Evolutionary conservation across 1,140 invertebrate genomes (phyloP).

Genomic region (Drosophila watanabei): DNA sequence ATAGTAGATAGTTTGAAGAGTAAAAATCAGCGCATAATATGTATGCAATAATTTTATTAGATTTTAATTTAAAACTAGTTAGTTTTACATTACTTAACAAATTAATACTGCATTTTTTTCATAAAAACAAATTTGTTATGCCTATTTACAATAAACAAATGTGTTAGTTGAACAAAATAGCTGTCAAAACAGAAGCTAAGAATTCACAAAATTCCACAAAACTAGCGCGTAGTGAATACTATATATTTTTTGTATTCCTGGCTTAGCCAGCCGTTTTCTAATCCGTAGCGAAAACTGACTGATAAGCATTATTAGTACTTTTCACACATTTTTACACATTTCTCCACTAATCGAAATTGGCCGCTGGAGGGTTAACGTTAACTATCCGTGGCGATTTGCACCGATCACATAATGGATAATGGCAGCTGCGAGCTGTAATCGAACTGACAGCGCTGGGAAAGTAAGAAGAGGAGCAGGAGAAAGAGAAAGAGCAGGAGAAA

Average conservation of each 20-base stretch:
- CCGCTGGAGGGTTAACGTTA: slow-evolving; percentile 13
- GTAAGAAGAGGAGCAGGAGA: slow-evolving; percentile 6
- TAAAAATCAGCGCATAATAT: too few relatives aligned
- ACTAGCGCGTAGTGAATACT: not conserved
- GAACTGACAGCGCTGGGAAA: slow-evolving; percentile 38
- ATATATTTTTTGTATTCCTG: not conserved
- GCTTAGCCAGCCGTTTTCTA: slow-evolving; percentile 23
- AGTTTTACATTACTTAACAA: too few relatives aligned
- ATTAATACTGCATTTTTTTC: not conserved
- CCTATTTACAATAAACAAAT: slow-evolving; percentile 1
- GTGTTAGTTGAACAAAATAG: slow-evolving; percentile 11
- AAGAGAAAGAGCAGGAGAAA: slow-evolving; percentile 11
- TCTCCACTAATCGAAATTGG: slow-evolving; percentile 14
- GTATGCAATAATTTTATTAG: too few relatives aligned
- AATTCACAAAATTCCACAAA: not conserved
- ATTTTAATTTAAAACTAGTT: too few relatives aligned
- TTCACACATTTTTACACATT: slow-evolving; percentile 23
- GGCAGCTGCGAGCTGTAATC: slow-evolving; percentile 45
- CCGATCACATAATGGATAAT: slow-evolving; percentile 57
- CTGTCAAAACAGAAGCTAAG: slow-evolving; percentile 24
- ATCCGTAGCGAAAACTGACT: not conserved
- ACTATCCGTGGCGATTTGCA: slow-evolving; percentile 18
- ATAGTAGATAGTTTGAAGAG: too few relatives aligned
- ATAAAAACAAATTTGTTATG: not conserved
- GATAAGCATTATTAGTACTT: slow-evolving; percentile 12